Evolutionary conservation across 2,797 vertebrate species (phyloP).

Genomic region (Lithobates sylvaticus): DNA sequence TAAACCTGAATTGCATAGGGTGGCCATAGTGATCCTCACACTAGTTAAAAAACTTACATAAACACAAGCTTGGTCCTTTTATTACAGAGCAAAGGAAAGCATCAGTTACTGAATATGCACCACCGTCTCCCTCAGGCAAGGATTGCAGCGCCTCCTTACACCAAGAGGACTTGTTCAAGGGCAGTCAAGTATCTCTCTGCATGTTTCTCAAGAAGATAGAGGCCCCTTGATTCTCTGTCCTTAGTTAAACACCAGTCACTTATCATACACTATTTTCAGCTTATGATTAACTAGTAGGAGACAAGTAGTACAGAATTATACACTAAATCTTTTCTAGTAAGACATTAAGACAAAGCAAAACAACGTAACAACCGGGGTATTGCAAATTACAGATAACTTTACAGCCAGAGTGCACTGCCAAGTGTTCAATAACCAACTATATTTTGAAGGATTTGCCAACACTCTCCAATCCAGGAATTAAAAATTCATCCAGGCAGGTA

Average conservation of each 20-base stretch:
- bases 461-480: too few relatives aligned
- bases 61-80: too few relatives aligned
- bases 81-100: too few relatives aligned
- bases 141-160: too few relatives aligned
- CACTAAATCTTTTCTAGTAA: not conserved
- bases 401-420: not conserved
- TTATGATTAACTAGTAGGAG: not conserved
- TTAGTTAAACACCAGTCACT: not conserved
- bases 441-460: too few relatives aligned
- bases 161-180: not conserved
- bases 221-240: not conserved
- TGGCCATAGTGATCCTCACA: too few relatives aligned
- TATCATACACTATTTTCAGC: not conserved
- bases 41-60: too few relatives aligned
- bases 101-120: not conserved
- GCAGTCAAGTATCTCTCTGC: too few relatives aligned
- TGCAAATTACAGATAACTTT: not conserved
- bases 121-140: not conserved
- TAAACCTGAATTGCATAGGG: too few relatives aligned
- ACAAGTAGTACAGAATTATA: not conserved
- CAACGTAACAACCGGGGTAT: too few relatives aligned
- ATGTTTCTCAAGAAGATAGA: not conserved
- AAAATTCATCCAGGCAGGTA: too few relatives aligned
- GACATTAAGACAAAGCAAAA: not conserved
- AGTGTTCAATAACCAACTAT: not conserved